Evolutionary conservation across 35 echinoderm and acorn worm genomes (phyloP), one percentile per base, ranked within the genome.

Genomic region (Acanthaster planci): DNA sequence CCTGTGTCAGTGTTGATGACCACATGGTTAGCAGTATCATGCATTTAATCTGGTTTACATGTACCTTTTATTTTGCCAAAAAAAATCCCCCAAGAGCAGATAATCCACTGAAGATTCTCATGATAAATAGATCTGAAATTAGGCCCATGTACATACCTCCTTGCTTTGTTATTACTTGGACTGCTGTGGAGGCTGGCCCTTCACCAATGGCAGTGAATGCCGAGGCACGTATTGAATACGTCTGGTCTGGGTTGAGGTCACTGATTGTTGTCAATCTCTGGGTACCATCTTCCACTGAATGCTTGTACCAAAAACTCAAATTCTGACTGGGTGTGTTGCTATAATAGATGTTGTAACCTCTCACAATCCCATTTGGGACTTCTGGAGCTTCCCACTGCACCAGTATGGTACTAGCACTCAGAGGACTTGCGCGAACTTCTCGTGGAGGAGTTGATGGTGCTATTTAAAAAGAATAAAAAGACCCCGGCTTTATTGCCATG

Each of bases 151-250:
- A 47, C 84, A 56, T 78, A 93, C 96, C 92, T 89, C 96, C 96
- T 87, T 99, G 96, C 39, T 99, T 87, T 15, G 92, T 94, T 72
- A 94, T 99, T 7, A 99, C 89, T 60, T 99, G 85, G 3, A 99
- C 85, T 17, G 89, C 81, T 2, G 67, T 38, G 16, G 96, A 99
- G 29, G 83, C 21, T 26, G 96, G 96, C 35, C 96, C 96, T 51
- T 93, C 89, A 21, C 96, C 96, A 17, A 89, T 86, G 0, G 84
- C 82, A 21, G 96, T 99, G 30, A 67, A 94, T 10, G 96, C 96
- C 2, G 96, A 94, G 16, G 93, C 86, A 18, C 86, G 87, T 82
- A 99, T 86, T 17, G 89, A 93, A 40, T 99, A 99, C 26, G 91
- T 91, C 81, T 93, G 80, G 84, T 94, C 84, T 40, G 96, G 90